A percentile compares a stretch with the other conserved stretches of the same genome.
Evolutionary conservation across 2,888 invertebrate genomes (phyloP).

Genomic region (Himalopsyche anomala): DNA sequence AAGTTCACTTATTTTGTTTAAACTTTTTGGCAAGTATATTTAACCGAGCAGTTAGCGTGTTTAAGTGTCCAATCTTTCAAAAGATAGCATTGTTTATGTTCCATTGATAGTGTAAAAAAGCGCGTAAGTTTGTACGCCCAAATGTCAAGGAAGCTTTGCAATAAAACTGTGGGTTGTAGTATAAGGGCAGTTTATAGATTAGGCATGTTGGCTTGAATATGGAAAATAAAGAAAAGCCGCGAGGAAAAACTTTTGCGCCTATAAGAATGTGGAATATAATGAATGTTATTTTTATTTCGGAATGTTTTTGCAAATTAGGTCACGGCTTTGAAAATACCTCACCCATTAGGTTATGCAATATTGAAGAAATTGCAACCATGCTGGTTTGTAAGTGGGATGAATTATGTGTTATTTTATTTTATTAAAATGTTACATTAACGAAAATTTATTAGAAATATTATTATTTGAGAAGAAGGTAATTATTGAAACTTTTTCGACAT

Average conservation of each 20-base stretch:
- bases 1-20: no score
- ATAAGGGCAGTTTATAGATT: conserved; percentile 29
- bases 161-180: conserved; percentile 19
- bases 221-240: background rate
- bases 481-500: no score
- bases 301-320: background rate
- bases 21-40: no score
- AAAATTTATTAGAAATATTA: no score
- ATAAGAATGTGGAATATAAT: background rate
- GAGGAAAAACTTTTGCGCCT: background rate
- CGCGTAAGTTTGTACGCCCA: conserved; percentile 20
- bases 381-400: no score
- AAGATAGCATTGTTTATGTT: conserved; percentile 17
- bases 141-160: conserved; percentile 10
- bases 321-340: background rate
- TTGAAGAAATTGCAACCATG: background rate
- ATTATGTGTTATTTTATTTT: no score
- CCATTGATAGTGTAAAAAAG: conserved; percentile 15
- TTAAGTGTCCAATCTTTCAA: background rate
- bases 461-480: no score
- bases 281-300: background rate
- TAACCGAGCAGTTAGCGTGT: no score
- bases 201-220: background rate
- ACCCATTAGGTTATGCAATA: background rate
- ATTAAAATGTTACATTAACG: no score